Conservation (phyloP, 2,888 invertebrate genomes). For the Drosophila sordidula region DNA sequence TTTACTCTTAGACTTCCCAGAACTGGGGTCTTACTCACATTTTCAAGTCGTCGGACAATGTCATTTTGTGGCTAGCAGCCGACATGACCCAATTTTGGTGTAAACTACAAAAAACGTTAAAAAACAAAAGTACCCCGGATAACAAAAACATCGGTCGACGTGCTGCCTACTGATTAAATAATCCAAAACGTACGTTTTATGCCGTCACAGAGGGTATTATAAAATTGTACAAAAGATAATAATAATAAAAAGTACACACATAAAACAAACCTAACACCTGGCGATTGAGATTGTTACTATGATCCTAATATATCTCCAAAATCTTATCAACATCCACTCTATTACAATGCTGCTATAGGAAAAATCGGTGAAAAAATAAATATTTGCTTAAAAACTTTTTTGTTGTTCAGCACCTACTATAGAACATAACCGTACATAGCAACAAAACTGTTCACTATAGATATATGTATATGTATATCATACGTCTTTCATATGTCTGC, state of each 20-base stretch:
- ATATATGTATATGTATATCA: no score
- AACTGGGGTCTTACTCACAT: slow-evolving; percentile 33
- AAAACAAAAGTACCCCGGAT: slow-evolving; percentile 27
- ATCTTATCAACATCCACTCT: no score
- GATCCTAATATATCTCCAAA: no score
- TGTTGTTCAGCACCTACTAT: no score
- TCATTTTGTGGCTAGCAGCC: neutral
- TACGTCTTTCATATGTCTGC: neutral
- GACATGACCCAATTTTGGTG: slow-evolving; percentile 39
- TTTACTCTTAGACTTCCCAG: slow-evolving; percentile 23
- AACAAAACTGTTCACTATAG: no score
- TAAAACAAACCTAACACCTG: no score
- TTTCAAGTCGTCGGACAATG: neutral
- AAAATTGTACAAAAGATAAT: neutral
- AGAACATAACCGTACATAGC: no score
- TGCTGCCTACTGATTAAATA: slow-evolving; percentile 30
- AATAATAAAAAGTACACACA: neutral
- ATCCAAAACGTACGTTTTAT: slow-evolving; percentile 1
- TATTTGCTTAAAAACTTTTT: no score
- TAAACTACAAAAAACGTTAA: slow-evolving; percentile 3
- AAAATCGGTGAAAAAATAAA: no score
- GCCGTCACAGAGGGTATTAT: neutral
- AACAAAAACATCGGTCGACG: slow-evolving; percentile 4
- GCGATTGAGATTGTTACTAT: no score
- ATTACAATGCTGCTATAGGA: no score